phyloP scores from a whole-genome alignment of 2,113 vertebrate genomes.

The Ciconia maguari region DNA sequence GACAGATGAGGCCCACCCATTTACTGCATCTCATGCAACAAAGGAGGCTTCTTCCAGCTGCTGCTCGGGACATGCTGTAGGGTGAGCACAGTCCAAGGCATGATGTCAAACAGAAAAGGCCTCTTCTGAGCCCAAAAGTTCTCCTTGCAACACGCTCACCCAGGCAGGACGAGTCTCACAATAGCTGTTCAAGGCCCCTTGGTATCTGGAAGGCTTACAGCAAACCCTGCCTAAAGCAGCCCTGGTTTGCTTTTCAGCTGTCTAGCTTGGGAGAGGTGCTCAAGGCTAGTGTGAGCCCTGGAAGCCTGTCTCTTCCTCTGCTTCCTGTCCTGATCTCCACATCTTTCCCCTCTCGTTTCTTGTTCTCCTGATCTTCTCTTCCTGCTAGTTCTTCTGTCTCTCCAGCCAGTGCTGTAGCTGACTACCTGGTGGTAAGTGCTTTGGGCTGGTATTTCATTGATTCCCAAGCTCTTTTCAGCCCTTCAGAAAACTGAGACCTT shows the following conservation, averaged over 20 bases:
- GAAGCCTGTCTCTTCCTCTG: background rate
- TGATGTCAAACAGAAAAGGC: background rate
- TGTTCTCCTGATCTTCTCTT: background rate
- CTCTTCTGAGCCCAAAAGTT: background rate
- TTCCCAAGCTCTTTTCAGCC: background rate
- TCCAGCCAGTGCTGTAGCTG: background rate
- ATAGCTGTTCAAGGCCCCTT: background rate
- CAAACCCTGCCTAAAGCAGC: background rate
- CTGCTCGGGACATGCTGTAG: background rate
- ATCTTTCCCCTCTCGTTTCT: background rate
- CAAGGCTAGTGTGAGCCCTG: background rate
- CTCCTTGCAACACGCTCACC: rapidly evolving
- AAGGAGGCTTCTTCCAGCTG: background rate
- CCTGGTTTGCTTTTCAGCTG: background rate
- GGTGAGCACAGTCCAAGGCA: background rate
- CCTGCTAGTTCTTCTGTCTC: background rate
- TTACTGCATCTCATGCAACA: background rate
- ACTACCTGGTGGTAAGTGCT: background rate
- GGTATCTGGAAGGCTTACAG: background rate
- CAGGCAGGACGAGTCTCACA: background rate
- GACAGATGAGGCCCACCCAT: background rate
- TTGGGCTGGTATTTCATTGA: background rate
- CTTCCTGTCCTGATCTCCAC: background rate
- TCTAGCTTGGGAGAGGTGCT: background rate
- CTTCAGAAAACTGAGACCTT: background rate